Evolutionary conservation across 2,888 invertebrate genomes (phyloP).

Genomic region (Halictus ligatus): DNA sequence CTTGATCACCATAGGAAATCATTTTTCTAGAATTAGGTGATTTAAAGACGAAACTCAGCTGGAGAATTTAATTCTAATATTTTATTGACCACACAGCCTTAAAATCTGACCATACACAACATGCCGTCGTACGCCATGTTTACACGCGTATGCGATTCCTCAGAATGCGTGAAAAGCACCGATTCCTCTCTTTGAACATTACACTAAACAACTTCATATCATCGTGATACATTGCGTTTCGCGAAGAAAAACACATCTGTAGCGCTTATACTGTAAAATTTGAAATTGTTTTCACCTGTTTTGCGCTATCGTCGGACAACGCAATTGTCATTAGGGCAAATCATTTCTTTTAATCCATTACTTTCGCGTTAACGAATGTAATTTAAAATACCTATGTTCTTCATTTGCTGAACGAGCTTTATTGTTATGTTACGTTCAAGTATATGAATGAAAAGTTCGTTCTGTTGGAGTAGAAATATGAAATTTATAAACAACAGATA

Average conservation of each 20-base stretch:
- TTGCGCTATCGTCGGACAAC: neutral
- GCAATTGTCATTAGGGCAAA: neutral
- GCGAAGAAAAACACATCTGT: constrained; percentile 31
- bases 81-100: constrained; percentile 84
- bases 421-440: neutral
- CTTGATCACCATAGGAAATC: too few relatives aligned
- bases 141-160: constrained; percentile 58
- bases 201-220: neutral
- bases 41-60: neutral
- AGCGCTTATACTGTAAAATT: neutral
- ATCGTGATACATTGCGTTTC: neutral
- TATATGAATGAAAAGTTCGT: neutral
- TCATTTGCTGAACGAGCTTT: neutral
- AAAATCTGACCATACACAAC: constrained; percentile 79
- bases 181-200: constrained; percentile 15
- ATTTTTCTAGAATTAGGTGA: neutral
- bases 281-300: neutral
- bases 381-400: neutral
- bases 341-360: neutral
- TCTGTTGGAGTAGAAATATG: neutral
- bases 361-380: neutral
- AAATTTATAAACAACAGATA: neutral
- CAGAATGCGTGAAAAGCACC: constrained; percentile 62
- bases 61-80: constrained; percentile 65
- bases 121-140: constrained; percentile 69